Evolutionary conservation across 2,888 invertebrate species (phyloP).

Genomic region (Bruchidius siliquastri): DNA sequence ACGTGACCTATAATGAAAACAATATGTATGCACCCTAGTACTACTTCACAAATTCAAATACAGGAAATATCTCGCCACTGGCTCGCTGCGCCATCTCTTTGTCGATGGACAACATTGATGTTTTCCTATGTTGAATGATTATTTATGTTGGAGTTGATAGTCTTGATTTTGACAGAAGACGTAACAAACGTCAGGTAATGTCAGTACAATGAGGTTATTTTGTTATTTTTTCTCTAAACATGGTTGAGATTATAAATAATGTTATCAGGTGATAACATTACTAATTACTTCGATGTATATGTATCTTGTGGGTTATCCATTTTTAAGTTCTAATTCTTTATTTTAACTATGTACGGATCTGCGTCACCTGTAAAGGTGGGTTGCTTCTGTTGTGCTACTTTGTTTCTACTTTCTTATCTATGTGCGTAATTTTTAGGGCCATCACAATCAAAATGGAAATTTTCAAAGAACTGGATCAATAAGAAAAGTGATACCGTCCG

Average conservation of each 20-base stretch:
- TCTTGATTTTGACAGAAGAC: no score
- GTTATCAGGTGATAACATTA: constrained; percentile 21
- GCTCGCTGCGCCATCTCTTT: no score
- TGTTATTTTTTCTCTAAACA: constrained; percentile 5
- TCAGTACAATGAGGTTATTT: background rate
- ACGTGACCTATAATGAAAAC: no score
- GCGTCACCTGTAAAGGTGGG: constrained; percentile 24
- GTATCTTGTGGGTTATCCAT: constrained; percentile 6
- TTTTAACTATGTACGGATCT: constrained; percentile 23
- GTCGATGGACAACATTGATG: no score
- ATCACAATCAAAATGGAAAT: constrained; percentile 29
- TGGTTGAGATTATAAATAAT: background rate
- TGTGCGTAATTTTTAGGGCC: constrained; percentile 7
- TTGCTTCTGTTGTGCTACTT: constrained; percentile 2
- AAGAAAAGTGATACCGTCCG: constrained; percentile 53
- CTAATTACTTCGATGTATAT: constrained; percentile 17
- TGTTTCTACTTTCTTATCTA: background rate
- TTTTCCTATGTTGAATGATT: no score
- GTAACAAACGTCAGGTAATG: no score
- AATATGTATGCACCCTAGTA: no score
- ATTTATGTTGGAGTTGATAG: no score
- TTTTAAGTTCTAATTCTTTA: constrained; percentile 21
- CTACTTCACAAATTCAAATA: no score
- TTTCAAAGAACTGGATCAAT: constrained; percentile 55
- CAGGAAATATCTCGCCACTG: no score